Evolutionary conservation across 2,797 vertebrate genomes (phyloP).

Genomic region (Ataeniobius toweri): DNA sequence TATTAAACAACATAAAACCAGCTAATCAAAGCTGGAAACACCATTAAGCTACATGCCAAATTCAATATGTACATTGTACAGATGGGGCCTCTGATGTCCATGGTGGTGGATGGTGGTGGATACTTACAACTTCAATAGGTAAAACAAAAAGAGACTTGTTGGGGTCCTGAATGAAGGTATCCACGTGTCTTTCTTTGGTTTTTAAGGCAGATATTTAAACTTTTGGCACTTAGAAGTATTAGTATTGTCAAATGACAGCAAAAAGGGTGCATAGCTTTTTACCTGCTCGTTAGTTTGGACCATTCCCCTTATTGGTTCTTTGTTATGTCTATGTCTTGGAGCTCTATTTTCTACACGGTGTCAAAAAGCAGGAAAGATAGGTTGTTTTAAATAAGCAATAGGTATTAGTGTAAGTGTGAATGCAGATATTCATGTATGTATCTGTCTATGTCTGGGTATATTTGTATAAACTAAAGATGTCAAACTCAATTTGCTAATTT

Average conservation of each 20-base stretch:
- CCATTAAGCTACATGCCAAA: neutral
- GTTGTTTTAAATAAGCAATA: neutral
- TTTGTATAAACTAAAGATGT: neutral
- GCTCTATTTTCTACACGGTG: neutral
- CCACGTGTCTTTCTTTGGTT: neutral
- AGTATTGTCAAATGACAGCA: neutral
- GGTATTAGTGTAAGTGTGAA: neutral
- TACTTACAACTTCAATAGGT: neutral
- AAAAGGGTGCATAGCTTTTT: neutral
- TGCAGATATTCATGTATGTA: neutral
- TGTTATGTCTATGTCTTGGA: neutral
- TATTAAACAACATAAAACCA: neutral
- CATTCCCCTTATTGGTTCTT: neutral
- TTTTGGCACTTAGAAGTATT: neutral
- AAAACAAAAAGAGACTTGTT: neutral
- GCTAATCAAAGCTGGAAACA: neutral
- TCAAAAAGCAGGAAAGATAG: neutral
- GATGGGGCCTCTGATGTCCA: neutral
- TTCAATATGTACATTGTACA: neutral
- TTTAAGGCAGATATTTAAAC: neutral
- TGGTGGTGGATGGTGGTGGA: no score
- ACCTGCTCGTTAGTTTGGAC: neutral
- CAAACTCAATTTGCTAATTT: no score
- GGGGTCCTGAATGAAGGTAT: neutral
- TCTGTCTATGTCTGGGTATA: neutral